Conservation (phyloP, 2,113 vertebrate genomes). For the Eclectus roratus region DNA sequence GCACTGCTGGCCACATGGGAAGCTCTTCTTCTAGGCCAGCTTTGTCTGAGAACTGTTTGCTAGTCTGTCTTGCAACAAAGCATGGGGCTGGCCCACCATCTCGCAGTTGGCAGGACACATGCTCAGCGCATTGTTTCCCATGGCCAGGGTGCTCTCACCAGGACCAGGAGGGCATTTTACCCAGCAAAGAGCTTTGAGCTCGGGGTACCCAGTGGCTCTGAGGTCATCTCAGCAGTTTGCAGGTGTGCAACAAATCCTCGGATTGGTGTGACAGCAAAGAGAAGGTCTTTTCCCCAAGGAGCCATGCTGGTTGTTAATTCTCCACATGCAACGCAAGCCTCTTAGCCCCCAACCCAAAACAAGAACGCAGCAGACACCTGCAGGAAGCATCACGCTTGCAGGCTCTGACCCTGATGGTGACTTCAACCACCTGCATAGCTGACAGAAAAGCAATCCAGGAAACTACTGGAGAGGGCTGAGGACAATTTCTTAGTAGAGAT, state of each 20-base stretch:
- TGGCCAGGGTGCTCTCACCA: fast-evolving
- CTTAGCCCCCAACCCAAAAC: background rate
- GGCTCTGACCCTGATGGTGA: background rate
- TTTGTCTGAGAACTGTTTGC: background rate
- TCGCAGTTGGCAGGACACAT: background rate
- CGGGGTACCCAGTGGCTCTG: fast-evolving
- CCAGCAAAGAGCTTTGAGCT: background rate
- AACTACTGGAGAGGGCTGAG: background rate
- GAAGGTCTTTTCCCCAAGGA: background rate
- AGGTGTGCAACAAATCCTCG: background rate
- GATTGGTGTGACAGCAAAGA: background rate
- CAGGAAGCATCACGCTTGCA: background rate
- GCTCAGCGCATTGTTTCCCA: background rate
- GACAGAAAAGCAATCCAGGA: background rate
- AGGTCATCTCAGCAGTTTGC: background rate
- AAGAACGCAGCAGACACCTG: background rate
- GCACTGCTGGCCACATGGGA: background rate
- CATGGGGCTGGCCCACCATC: fast-evolving
- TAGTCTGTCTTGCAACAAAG: background rate
- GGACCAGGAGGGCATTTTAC: background rate
- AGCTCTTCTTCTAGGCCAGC: background rate
- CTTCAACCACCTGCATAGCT: background rate
- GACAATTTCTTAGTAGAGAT: background rate
- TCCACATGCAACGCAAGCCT: background rate
- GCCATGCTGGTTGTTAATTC: background rate